Conservation (phyloP, 2,113 vertebrate species). For the Microcebus murinus region DNA sequence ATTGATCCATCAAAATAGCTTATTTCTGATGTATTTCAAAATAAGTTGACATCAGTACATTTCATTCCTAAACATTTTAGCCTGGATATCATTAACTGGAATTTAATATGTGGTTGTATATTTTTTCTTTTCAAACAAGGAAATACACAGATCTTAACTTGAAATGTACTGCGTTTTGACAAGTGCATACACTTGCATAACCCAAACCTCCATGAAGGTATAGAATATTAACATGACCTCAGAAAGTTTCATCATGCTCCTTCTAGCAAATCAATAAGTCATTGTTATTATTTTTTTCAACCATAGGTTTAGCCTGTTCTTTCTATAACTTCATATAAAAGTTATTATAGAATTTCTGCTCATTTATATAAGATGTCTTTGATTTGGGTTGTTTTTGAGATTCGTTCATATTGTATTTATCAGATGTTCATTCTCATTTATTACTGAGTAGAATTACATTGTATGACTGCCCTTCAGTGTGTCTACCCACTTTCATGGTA, state of each 20-base stretch:
- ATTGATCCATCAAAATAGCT: background rate
- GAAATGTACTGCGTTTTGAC: background rate
- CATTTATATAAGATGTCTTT: background rate
- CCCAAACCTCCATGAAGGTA: background rate
- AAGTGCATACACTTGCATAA: background rate
- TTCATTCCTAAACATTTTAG: constrained; percentile 1
- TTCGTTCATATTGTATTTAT: background rate
- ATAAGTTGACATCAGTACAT: background rate
- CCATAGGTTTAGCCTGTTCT: background rate
- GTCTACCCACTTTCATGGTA: background rate
- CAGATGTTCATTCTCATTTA: background rate
- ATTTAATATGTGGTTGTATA: background rate
- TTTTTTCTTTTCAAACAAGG: constrained; percentile 3
- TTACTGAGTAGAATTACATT: background rate
- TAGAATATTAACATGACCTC: background rate
- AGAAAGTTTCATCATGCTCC: background rate
- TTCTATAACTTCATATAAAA: background rate
- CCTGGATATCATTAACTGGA: background rate
- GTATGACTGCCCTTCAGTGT: background rate
- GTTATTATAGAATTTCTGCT: background rate
- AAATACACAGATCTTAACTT: background rate
- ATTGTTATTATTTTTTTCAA: background rate
- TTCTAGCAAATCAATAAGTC: background rate
- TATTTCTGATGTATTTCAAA: background rate
- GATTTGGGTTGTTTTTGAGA: constrained; percentile 6